Evolutionary conservation across 2,888 invertebrate genomes (phyloP), one percentile per base, ranked within the genome.

Genomic region (Ctena decussata): DNA sequence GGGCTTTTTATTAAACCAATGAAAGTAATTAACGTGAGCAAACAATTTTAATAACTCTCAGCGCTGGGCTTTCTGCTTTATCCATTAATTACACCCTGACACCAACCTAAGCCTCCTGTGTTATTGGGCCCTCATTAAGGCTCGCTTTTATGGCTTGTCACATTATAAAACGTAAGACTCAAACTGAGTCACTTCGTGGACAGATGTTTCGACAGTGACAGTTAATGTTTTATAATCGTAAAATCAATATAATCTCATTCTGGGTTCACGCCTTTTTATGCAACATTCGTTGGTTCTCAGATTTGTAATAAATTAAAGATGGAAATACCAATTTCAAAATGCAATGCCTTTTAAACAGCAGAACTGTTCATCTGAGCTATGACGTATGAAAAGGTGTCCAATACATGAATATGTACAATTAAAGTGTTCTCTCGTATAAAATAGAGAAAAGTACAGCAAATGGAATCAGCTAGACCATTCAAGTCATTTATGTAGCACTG

Each of bases 221-320:
- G 65, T 65, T 65, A 65, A 65, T 65, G 65, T 65, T 65, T 65
- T 65, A 35, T 65, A 65, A 65, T 65, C 65, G 65, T 35, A 65
- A 65, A 65, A 65, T 65, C 65, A 65, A 65, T 65, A 65, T 18
- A 3, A 3, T 11, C 65, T 65, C 35, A 6, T 35, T 65, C 65
- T 35, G 18, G 32, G 35, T 65, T 65, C 65, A 65, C 35, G 65
- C 65, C 35, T 65, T 65, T 65, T 65, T 65, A 65, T 65, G 65
- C 65, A 65, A 65, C 65, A 65, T 35, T 65, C 65, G 65, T 35
- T 65, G 35, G 35, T 21, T 65, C 65, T 21, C 65, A 65, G 65
- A 65, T 65, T 65, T 35, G 65, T 21, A 65, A 65, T 65, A 65
- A 53, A 53, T 53, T 53, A 53, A 65, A 65, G 24, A 65, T 65